These are phyloP conservation scores for Sebastes fasciatus DNA, from an alignment of 2,113 vertebrate genomes.

Conservation along the genomic window DNA sequence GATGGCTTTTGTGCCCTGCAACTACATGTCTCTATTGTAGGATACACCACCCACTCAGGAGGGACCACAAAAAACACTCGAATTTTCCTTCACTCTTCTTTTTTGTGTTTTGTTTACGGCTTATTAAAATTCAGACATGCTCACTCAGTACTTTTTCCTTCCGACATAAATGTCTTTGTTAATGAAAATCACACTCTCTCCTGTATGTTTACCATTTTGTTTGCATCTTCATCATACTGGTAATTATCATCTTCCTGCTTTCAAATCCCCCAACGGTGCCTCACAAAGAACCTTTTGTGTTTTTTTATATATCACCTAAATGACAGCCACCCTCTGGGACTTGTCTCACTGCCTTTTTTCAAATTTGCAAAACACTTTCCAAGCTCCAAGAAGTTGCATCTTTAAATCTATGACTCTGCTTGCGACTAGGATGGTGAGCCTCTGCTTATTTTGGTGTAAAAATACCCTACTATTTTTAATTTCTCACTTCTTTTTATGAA, in stretches of 20 bases:
- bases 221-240: slow-evolving; percentile 28
- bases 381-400: slow-evolving; percentile 36
- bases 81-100: slow-evolving; percentile 20
- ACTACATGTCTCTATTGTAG: slow-evolving; percentile 51
- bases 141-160: slow-evolving; percentile 39
- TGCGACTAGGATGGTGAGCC: background rate
- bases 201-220: slow-evolving; percentile 18
- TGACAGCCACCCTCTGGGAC: slow-evolving; percentile 54
- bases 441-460: slow-evolving; percentile 24
- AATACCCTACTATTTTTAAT: slow-evolving; percentile 50
- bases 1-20: slow-evolving; percentile 44
- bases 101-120: slow-evolving; percentile 32
- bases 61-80: slow-evolving; percentile 23
- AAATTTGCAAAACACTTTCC: slow-evolving; percentile 52
- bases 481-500: slow-evolving; percentile 23
- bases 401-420: slow-evolving; percentile 31
- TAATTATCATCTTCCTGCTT: slow-evolving; percentile 28
- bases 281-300: slow-evolving; percentile 47
- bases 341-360: slow-evolving; percentile 40
- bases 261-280: slow-evolving; percentile 40
- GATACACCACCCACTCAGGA: slow-evolving; percentile 54
- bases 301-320: slow-evolving; percentile 40
- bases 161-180: slow-evolving; percentile 36
- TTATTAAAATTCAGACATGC: slow-evolving; percentile 42
- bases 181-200: slow-evolving; percentile 24